Evolutionary conservation across 2,113 vertebrate genomes (phyloP).

Genomic region (Daboia siamensis): DNA sequence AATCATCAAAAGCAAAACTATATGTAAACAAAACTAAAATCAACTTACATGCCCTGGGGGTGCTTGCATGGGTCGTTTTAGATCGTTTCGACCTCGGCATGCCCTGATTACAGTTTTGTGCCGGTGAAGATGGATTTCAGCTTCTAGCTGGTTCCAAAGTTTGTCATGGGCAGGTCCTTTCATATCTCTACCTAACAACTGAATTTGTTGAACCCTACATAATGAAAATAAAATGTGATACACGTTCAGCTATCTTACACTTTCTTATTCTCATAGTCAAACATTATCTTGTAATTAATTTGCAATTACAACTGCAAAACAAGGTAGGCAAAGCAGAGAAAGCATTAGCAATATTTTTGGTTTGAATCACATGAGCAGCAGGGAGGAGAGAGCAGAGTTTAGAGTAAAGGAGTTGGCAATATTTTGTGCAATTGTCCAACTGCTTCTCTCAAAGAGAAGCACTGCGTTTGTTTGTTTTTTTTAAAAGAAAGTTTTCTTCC

Average conservation of each 20-base stretch:
- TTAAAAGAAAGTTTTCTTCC: background rate
- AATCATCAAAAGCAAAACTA: background rate
- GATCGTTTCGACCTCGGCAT: constrained; percentile 90
- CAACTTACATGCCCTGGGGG: constrained; percentile 90
- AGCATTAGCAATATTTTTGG: background rate
- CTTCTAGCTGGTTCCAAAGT: constrained; percentile 97
- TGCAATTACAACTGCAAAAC: background rate
- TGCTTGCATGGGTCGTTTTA: constrained; percentile 86
- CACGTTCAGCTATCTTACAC: fast-evolving
- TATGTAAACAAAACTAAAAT: background rate
- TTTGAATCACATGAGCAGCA: background rate
- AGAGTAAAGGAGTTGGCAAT: background rate
- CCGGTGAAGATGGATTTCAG: constrained; percentile 97
- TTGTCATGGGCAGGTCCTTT: constrained; percentile 98
- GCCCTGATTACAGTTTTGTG: constrained; percentile 98
- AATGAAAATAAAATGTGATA: constrained; percentile 3
- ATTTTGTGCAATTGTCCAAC: background rate
- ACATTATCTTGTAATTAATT: background rate
- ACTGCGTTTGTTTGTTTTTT: background rate
- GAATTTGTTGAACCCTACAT: constrained; percentile 93
- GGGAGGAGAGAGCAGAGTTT: background rate
- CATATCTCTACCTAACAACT: constrained; percentile 95
- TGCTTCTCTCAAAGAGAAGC: background rate
- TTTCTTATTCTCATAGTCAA: background rate
- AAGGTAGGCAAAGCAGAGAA: background rate